Percentiles rank a stretch among this genome's conserved stretches.
Evolutionary conservation across 2,888 invertebrate genomes (phyloP).

Genomic region (Cryptocephalus moraei): DNA sequence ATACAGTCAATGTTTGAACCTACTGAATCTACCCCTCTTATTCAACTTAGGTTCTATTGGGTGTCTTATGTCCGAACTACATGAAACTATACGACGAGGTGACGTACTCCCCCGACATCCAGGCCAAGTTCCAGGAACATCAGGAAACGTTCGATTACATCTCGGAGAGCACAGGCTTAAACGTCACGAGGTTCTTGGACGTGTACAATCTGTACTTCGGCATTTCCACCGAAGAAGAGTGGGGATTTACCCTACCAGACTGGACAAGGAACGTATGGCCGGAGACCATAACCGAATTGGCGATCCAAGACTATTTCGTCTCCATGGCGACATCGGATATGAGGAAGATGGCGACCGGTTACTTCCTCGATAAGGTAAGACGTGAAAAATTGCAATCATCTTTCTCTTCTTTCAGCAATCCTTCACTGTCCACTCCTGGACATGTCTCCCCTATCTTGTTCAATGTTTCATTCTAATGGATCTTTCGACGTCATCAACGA

Average conservation of each 20-base stretch:
- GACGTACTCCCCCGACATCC: conserved; percentile 28
- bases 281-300: conserved; percentile 25
- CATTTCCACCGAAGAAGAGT: conserved; percentile 46
- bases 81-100: conserved; percentile 12
- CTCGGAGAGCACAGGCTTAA: conserved; percentile 40
- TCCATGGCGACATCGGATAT: conserved; percentile 24
- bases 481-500: too few relatives aligned
- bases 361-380: conserved; percentile 16
- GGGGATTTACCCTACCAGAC: conserved; percentile 31
- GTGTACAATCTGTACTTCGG: conserved; percentile 51
- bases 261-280: conserved; percentile 35
- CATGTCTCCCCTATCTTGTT: neutral
- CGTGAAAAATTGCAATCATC: too few relatives aligned
- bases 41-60: conserved; percentile 10
- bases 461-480: neutral
- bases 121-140: conserved; percentile 37
- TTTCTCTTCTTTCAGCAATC: neutral
- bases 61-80: conserved; percentile 18
- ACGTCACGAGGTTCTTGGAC: conserved; percentile 44
- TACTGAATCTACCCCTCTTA: neutral
- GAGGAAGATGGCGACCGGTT: conserved; percentile 18
- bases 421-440: neutral
- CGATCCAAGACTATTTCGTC: conserved; percentile 18
- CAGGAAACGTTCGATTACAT: conserved; percentile 40
- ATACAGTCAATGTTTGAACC: neutral